phyloP scores from a whole-genome alignment of 2,113 vertebrate species.

The Mormoops blainvillei region DNA sequence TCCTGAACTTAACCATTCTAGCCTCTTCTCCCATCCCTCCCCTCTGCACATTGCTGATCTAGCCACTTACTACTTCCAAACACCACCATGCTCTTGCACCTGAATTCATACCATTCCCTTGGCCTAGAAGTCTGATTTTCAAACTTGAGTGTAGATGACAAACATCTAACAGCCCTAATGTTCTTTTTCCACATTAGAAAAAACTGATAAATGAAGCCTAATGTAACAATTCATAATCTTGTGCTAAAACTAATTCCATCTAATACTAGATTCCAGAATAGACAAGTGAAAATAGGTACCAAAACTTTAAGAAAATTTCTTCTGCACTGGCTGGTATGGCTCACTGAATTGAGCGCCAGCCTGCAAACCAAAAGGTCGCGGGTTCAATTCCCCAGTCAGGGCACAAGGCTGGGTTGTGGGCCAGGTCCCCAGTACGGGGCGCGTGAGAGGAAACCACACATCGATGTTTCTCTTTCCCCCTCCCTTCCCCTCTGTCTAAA shows the following conservation, averaged over 20 bases:
- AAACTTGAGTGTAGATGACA: not conserved
- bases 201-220: not conserved
- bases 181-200: not conserved
- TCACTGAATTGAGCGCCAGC: no score
- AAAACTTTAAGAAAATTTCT: not conserved
- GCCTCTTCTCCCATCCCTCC: not conserved
- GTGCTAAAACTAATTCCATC: not conserved
- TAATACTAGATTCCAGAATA: not conserved
- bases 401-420: no score
- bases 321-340: no score
- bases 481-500: no score
- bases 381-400: no score
- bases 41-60: not conserved
- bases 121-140: not conserved
- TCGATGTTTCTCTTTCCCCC: no score
- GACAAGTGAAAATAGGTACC: not conserved
- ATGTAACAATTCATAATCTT: not conserved
- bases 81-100: not conserved
- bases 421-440: no score
- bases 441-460: no score
- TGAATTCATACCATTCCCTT: not conserved
- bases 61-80: not conserved
- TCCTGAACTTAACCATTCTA: not conserved
- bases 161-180: not conserved
- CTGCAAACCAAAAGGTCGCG: no score